Base-by-base conservation (phyloP, 30 jellyfish, hydroid and myxozoan species). In the Phacellophora camtschatica region DNA sequence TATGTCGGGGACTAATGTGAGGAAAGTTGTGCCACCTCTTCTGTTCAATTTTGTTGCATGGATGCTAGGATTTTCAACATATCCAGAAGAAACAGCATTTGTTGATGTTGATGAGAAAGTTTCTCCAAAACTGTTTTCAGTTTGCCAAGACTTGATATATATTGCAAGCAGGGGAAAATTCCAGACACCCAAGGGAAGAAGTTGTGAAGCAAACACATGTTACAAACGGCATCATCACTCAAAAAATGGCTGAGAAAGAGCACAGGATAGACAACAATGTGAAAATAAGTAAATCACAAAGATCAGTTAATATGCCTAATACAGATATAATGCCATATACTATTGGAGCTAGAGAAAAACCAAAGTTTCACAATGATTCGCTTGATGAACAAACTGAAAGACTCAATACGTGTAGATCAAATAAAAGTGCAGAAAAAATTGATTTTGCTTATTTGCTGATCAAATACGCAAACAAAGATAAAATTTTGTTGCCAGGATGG, bases 41-140 rank as follows among this genome's bases (percentile, higher is more conserved):
- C 41, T 78, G 35, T 88, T 67, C 49, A 67, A 88, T 68, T 46
- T 48, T 80, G 41, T 88, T 50, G 87, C 89, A 13, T 88, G 97
- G 97, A 39, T 66, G 5, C 25, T 27, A 39, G 84, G 84, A 2
- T 50, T 84, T 23, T 66, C 82, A 1, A 51, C 61, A 18, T 90
- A 73, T n/a, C 85, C 95, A 15, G 19, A 37, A 20, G n/a, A 54
- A 2, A 82, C 62, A 2, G 37, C 70, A 57, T 51, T 57, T 54
- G 85, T 88, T 12, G 59, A 28, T 15, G 68, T 80, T 13, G 16
- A 32, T 13, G 83, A 43, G 18, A 57, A 5, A 23, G 34, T 12
- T 10, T 10, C 36, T 22, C 13, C 39, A 4, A 74, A 74, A 56
- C 54, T 77, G 28, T 5, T 57, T 18, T 27, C 85, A 34, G n/a